phyloP scores from a whole-genome alignment of 2,888 invertebrate species.

The Hermaeophaga mercurialis region DNA sequence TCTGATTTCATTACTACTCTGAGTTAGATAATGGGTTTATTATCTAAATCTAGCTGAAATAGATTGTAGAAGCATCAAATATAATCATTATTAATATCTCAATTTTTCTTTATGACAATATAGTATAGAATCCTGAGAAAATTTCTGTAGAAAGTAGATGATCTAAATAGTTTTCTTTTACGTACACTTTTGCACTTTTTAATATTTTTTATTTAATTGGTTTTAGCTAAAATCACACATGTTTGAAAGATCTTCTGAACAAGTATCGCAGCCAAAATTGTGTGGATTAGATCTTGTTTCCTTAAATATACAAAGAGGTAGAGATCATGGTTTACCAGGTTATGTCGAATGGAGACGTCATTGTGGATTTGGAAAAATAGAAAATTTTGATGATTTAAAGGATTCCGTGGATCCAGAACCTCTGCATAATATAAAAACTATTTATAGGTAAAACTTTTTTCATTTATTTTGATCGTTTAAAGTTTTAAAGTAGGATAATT shows the following conservation, averaged over 20 bases:
- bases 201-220: too few relatives aligned
- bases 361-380: constrained; percentile 71
- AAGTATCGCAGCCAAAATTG: constrained; percentile 49
- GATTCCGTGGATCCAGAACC: constrained; percentile 70
- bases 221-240: constrained; percentile 71
- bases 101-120: too few relatives aligned
- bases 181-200: not conserved
- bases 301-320: constrained; percentile 84
- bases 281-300: constrained; percentile 86
- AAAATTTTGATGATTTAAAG: constrained; percentile 68
- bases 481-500: too few relatives aligned
- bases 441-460: constrained; percentile 67
- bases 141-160: too few relatives aligned
- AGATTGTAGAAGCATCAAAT: too few relatives aligned
- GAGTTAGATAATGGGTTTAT: too few relatives aligned
- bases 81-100: too few relatives aligned
- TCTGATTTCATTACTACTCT: too few relatives aligned
- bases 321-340: constrained; percentile 85
- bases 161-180: too few relatives aligned
- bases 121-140: too few relatives aligned
- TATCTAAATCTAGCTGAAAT: too few relatives aligned
- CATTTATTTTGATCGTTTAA: not conserved
- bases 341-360: constrained; percentile 78
- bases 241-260: constrained; percentile 62
- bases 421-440: constrained; percentile 64